phyloP scores from a whole-genome alignment of 2,888 invertebrate genomes.

The Trachelus tabidus region DNA sequence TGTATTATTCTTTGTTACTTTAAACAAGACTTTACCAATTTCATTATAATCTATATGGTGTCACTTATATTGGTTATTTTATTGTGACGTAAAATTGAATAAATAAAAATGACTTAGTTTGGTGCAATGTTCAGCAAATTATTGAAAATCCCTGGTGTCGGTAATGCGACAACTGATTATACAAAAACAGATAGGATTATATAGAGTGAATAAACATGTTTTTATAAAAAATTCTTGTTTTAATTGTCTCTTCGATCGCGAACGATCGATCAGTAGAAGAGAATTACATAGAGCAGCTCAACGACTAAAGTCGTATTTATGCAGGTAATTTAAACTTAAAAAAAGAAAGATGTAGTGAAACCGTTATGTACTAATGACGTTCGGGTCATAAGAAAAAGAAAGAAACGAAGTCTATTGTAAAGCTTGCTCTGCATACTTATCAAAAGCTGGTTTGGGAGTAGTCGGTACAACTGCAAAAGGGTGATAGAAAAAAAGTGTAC shows the following conservation, averaged over 20 bases:
- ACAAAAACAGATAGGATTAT: constrained; percentile 14
- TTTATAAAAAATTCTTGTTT: constrained; percentile 54
- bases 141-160: constrained; percentile 8
- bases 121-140: constrained; percentile 10
- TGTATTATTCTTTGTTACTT: not conserved
- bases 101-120: constrained; percentile 12
- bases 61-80: not conserved
- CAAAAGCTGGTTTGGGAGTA: not conserved
- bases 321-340: not conserved
- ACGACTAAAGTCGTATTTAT: not conserved
- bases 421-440: not conserved
- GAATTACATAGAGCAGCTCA: not conserved
- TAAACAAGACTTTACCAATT: not conserved
- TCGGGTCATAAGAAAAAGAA: not conserved
- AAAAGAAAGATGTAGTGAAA: not conserved
- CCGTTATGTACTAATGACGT: too few species aligned
- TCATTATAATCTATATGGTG: not conserved
- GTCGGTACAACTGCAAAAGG: not conserved
- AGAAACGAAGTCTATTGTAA: not conserved
- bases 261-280: not conserved
- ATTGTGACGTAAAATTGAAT: constrained; percentile 12
- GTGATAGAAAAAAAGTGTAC: too few species aligned
- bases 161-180: not conserved
- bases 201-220: constrained; percentile 13
- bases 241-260: constrained; percentile 25